Evolutionary conservation across 2,888 invertebrate genomes (phyloP).

Genomic region (Phrixothrix hirtus): DNA sequence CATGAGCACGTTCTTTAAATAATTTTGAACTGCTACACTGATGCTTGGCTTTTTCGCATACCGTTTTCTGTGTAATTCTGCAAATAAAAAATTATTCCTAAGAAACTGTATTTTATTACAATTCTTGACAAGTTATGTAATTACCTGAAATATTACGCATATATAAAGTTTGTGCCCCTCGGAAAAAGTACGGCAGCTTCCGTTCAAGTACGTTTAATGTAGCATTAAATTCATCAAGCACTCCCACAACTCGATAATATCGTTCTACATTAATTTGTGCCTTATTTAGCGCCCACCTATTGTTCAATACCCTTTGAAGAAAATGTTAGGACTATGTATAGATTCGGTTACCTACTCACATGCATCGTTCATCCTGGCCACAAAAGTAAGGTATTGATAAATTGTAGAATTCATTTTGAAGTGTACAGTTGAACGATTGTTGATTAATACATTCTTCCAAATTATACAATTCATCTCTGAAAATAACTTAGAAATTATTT

Average conservation of each 20-base stretch:
- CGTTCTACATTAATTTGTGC: conserved; percentile 63
- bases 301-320: conserved; percentile 56
- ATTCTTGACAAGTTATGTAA: conserved; percentile 33
- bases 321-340: conserved; percentile 20
- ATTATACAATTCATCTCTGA: no score
- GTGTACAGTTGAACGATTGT: conserved; percentile 47
- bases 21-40: conserved; percentile 40
- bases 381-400: conserved; percentile 66
- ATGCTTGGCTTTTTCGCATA: conserved; percentile 49
- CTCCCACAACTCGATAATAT: conserved; percentile 63
- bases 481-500: background rate
- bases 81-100: conserved; percentile 24
- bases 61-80: conserved; percentile 50
- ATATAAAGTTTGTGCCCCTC: conserved; percentile 59
- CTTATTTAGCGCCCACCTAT: conserved; percentile 59
- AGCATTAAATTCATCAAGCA: conserved; percentile 62
- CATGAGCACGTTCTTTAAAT: conserved; percentile 52
- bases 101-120: background rate
- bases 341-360: conserved; percentile 55
- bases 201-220: conserved; percentile 60
- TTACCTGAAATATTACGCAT: conserved; percentile 58
- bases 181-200: conserved; percentile 62
- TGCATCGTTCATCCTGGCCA: conserved; percentile 63
- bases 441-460: background rate
- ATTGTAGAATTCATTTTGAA: conserved; percentile 53